These are phyloP conservation scores for Diprion similis DNA, from an alignment of 1,140 invertebrate genomes.

Conservation along the genomic window DNA sequence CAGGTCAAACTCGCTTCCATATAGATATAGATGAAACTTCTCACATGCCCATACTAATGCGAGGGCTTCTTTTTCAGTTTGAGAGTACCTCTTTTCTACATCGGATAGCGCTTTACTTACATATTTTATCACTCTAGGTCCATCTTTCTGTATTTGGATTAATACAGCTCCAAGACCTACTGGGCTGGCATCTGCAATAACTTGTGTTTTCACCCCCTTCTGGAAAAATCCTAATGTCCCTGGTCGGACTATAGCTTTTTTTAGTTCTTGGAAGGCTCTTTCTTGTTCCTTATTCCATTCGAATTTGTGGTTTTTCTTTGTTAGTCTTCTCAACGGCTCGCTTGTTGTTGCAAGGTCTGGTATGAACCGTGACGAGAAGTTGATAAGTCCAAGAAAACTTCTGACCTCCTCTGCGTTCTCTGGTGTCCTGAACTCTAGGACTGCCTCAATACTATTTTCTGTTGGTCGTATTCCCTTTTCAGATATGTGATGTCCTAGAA, in stretches of 20 bases:
- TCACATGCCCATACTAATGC: conserved; percentile 43
- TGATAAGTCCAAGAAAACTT: conserved; percentile 34
- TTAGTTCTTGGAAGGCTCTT: conserved; percentile 25
- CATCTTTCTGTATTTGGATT: conserved; percentile 19
- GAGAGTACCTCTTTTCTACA: conserved; percentile 50
- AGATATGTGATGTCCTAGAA: conserved; percentile 40
- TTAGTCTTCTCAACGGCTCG: conserved; percentile 30
- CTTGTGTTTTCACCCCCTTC: conserved; percentile 14
- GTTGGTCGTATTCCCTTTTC: conserved; percentile 36
- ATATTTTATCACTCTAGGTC: conserved; percentile 47
- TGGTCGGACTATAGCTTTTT: conserved; percentile 22
- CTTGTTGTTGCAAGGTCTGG: conserved; percentile 30
- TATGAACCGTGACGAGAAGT: conserved; percentile 35
- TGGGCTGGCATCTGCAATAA: conserved; percentile 24
- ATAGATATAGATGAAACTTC: conserved; percentile 47
- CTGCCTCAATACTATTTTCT: conserved; percentile 39
- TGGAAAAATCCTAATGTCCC: conserved; percentile 25
- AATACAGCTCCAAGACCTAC: conserved; percentile 25
- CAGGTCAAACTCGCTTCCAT: conserved; percentile 33
- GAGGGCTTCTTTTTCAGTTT: conserved; percentile 57
- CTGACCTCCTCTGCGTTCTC: conserved; percentile 21
- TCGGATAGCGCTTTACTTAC: conserved; percentile 43
- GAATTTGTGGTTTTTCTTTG: conserved; percentile 24
- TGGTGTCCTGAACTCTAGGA: conserved; percentile 33
- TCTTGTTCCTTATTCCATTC: conserved; percentile 26